Conservation (phyloP, 2,797 vertebrate species). For the Podarcis siculus region DNA sequence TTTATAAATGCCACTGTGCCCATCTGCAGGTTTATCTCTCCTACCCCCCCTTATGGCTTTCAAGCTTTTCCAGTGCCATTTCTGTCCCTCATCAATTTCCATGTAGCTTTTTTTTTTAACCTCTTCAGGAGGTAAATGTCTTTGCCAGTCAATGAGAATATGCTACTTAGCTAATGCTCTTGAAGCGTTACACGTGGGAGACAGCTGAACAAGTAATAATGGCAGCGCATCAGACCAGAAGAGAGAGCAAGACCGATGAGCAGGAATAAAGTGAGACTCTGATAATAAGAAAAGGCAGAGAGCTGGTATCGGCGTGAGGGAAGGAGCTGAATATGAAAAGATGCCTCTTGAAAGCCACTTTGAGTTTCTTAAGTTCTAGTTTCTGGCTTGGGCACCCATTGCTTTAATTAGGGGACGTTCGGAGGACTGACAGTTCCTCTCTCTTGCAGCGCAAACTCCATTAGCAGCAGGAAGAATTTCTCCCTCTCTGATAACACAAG, state of each 20-base stretch:
- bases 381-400: background rate
- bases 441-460: background rate
- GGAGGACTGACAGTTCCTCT: background rate
- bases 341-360: background rate
- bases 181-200: slow-evolving; percentile 35
- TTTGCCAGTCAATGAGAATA: slow-evolving; percentile 44
- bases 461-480: background rate
- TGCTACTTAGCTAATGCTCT: slow-evolving; percentile 32
- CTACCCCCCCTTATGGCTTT: background rate
- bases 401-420: background rate
- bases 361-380: background rate
- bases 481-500: background rate
- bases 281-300: slow-evolving; percentile 35
- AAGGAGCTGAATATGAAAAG: slow-evolving; percentile 35
- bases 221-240: slow-evolving; percentile 41
- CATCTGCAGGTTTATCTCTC: slow-evolving; percentile 5
- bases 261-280: slow-evolving; percentile 28
- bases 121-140: slow-evolving; percentile 14
- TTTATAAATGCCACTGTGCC: slow-evolving; percentile 23
- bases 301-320: background rate
- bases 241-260: slow-evolving; percentile 38
- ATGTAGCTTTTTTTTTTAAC: background rate
- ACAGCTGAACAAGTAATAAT: slow-evolving; percentile 33
- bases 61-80: slow-evolving; percentile 2
- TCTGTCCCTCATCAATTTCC: slow-evolving; percentile 48